These are phyloP conservation scores for Eupristina koningsbergeri DNA, from an alignment of 1,140 invertebrate genomes.

Conservation along the genomic window DNA sequence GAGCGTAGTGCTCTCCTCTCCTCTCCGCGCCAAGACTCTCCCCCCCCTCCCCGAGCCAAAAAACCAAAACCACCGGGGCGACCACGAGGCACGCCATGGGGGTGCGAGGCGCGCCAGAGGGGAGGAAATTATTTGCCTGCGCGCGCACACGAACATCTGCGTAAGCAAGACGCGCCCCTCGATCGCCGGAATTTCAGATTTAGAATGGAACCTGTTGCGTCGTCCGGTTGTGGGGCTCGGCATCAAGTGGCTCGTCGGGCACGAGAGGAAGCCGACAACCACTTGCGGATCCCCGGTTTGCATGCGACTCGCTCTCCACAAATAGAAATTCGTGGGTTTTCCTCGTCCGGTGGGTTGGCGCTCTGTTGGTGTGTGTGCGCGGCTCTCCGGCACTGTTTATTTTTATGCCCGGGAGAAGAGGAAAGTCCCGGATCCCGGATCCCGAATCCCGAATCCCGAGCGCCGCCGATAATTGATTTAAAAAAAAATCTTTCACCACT, in stretches of 20 bases:
- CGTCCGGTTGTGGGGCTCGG: neutral
- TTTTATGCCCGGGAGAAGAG: too few species aligned
- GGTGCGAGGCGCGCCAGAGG: conserved; percentile 55
- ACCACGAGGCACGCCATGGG: conserved; percentile 67
- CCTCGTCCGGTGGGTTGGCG: neutral
- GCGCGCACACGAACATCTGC: conserved; percentile 52
- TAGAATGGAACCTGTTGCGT: conserved; percentile 44
- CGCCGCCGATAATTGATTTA: too few species aligned
- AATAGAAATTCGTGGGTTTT: neutral
- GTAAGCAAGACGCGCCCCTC: conserved; percentile 39
- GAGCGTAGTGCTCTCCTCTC: too few species aligned
- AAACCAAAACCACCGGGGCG: conserved; percentile 61
- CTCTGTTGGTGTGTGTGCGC: too few species aligned
- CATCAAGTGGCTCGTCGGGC: conserved; percentile 7
- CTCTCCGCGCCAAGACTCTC: neutral
- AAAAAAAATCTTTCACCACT: too few species aligned
- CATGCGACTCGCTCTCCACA: neutral
- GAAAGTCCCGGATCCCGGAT: too few species aligned
- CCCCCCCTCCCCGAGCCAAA: conserved; percentile 24
- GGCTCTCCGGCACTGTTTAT: too few species aligned
- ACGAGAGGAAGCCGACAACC: neutral
- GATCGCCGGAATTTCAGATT: conserved; percentile 51
- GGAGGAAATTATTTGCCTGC: conserved; percentile 62
- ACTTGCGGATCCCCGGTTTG: neutral
- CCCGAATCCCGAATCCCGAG: too few species aligned